Base-by-base conservation (phyloP, 2,113 vertebrate species). In the Silurus glanis region DNA sequence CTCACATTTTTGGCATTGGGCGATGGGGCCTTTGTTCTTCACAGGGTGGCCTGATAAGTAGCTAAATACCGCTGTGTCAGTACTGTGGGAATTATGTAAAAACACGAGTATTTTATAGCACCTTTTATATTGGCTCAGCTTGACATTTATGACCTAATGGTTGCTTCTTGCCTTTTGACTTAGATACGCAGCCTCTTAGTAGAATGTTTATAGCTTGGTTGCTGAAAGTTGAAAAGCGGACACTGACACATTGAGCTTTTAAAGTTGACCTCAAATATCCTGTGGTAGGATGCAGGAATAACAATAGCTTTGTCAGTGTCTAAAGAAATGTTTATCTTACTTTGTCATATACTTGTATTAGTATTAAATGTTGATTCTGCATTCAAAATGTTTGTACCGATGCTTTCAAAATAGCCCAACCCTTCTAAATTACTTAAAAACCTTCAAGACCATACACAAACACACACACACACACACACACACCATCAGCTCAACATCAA, bases 41-140 rank as follows among this genome's bases (percentile, higher is more conserved):
- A 53, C 78, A 61, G 56, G 58, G 78, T 80, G 56, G 78, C 28
- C 56, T 51, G 45, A 66, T 51, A 82, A 82, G 80, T 51, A 66
- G 80, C 80, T 82, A 51, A 64, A 82, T 59, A 64, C 37, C 51
- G 59, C 80, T 66, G 61, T 8, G 59, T 81, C 51, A 56, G 61
- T 64, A 47, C 21, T 66, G 80, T 64, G 61, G 45, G 47, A 82
- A 66, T 66, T 66, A 58, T 55, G 59, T 17, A 51, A 51, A 75
- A 72, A 72, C 6, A 59, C 17, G 21, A 14, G 21, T 82, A 47
- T 82, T 82, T 82, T 66, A 66, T 66, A 66, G 61, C 59, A 6
- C 45, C 25, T 23, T 82, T 66, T 82, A 64, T 51, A 59, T 61
- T 49, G 55, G 28, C 69, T 58, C 66, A 23, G 69, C 23, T 75